phyloP scores from a whole-genome alignment of 2,797 vertebrate genomes.

The Ctenosaura bakeri region DNA sequence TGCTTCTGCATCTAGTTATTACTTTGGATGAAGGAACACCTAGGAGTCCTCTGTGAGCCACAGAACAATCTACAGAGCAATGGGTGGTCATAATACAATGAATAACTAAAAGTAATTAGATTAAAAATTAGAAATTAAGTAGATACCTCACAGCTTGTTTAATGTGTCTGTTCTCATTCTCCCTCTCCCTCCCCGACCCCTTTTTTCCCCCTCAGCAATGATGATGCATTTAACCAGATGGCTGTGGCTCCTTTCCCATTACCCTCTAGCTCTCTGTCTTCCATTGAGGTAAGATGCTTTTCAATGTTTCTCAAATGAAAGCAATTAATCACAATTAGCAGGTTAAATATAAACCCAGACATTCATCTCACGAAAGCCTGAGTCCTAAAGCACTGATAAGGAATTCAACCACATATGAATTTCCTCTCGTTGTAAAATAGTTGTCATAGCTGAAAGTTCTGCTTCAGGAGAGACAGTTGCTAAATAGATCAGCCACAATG shows the following conservation, averaged over 20 bases:
- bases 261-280: slow-evolving; percentile 76
- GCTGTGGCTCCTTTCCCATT: slow-evolving; percentile 87
- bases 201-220: slow-evolving; percentile 81
- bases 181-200: not conserved
- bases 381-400: slow-evolving; percentile 15
- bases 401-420: slow-evolving; percentile 28
- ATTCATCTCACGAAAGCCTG: slow-evolving; percentile 52
- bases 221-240: slow-evolving; percentile 93
- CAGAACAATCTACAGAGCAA: not conserved
- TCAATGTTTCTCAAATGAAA: slow-evolving; percentile 46
- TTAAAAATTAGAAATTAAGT: not conserved
- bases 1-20: not conserved
- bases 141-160: slow-evolving; percentile 10
- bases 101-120: slow-evolving; percentile 25
- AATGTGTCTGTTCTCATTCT: slow-evolving; percentile 35
- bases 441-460: not conserved
- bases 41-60: not conserved
- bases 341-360: slow-evolving; percentile 20
- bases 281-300: slow-evolving; percentile 83
- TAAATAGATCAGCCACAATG: not conserved
- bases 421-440: slow-evolving; percentile 26
- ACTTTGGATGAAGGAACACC: not conserved
- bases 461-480: not conserved
- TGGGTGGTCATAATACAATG: not conserved
- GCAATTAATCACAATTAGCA: slow-evolving; percentile 57